Evolutionary conservation across 2,797 vertebrate species (phyloP).

Genomic region (Tangara arthus): DNA sequence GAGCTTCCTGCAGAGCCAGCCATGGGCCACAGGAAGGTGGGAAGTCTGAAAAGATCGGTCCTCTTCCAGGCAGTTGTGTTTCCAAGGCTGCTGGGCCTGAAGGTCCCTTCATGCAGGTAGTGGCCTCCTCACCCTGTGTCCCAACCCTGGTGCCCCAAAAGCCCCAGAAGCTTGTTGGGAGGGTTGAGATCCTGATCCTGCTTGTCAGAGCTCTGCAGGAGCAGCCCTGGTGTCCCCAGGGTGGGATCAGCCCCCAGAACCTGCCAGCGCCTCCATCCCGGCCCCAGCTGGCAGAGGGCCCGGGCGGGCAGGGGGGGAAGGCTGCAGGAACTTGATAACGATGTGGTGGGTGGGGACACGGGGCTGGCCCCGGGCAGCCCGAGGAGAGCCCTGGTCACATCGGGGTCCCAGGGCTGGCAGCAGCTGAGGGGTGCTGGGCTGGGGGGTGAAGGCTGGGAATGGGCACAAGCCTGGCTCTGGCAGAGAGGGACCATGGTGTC

Average conservation of each 20-base stretch:
- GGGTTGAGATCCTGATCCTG: neutral
- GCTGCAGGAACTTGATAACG: constrained; percentile 54
- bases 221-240: neutral
- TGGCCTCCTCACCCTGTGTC: neutral
- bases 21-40: fast-evolving
- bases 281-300: neutral
- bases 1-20: neutral
- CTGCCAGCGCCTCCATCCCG: fast-evolving
- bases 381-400: neutral
- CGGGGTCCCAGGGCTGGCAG: neutral
- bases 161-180: neutral
- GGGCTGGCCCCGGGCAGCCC: neutral
- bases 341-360: neutral
- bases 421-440: neutral
- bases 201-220: neutral
- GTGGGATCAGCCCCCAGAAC: no score
- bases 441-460: neutral
- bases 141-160: neutral
- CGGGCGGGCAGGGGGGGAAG: neutral
- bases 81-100: neutral
- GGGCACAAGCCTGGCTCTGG: neutral
- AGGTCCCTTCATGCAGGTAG: neutral
- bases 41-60: neutral
- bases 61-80: neutral
- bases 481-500: fast-evolving